These are phyloP conservation scores for Siniperca obscura DNA, from an alignment of 2,797 vertebrate species.

Conservation along the genomic window DNA sequence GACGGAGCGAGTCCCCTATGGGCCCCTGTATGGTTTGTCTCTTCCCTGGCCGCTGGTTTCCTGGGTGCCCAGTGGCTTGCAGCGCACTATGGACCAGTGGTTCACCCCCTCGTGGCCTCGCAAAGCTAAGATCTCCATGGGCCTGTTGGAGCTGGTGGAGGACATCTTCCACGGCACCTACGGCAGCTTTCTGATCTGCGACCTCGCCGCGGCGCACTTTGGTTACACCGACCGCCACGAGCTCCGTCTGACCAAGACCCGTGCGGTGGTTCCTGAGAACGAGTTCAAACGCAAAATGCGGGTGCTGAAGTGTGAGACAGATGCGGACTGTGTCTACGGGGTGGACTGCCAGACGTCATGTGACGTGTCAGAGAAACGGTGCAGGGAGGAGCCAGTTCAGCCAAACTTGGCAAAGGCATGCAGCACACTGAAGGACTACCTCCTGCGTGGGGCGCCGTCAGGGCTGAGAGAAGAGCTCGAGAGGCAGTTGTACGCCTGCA, in stretches of 20 bases:
- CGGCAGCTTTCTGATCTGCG: conserved; percentile 98
- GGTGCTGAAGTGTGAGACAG: conserved; percentile 90
- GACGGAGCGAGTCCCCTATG: conserved; percentile 93
- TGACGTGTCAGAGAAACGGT: conserved; percentile 88
- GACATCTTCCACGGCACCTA: conserved; percentile 98
- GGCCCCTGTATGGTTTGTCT: conserved; percentile 94
- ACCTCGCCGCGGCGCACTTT: conserved; percentile 88
- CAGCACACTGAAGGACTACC: conserved; percentile 93
- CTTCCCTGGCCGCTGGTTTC: conserved; percentile 94
- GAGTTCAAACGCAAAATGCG: conserved; percentile 91
- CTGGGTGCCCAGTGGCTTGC: conserved; percentile 91
- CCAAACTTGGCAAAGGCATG: conserved; percentile 98
- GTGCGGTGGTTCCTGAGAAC: conserved; percentile 90
- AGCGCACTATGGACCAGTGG: conserved; percentile 95
- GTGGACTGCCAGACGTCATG: conserved; percentile 93
- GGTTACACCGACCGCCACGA: conserved; percentile 82
- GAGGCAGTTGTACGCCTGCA: conserved; percentile 96
- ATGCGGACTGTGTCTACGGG: conserved; percentile 93
- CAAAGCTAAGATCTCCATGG: conserved; percentile 98
- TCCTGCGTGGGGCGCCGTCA: conserved; percentile 91
- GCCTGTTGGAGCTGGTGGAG: conserved; percentile 97
- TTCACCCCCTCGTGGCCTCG: conserved; percentile 97
- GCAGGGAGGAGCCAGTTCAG: conserved; percentile 91
- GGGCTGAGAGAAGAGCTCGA: conserved; percentile 94
- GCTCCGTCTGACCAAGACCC: conserved; percentile 91